Conservation (phyloP, 2,888 invertebrate species). For the Harmothoe impar region DNA sequence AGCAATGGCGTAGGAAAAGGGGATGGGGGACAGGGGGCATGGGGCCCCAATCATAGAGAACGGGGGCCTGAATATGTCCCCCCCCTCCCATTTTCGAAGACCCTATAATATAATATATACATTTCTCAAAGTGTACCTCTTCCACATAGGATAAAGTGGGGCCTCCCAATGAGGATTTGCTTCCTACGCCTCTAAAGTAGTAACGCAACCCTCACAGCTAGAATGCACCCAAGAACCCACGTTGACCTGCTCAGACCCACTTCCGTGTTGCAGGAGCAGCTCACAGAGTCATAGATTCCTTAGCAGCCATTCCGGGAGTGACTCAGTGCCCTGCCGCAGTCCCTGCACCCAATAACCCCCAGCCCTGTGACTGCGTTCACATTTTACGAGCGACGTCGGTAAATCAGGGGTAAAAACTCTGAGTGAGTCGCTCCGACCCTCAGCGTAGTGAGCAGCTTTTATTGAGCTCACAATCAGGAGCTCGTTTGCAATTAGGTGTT, state of each 20-base stretch:
- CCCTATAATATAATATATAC: too few species aligned
- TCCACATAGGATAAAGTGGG: too few species aligned
- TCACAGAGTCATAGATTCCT: neutral
- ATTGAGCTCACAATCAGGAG: conserved; percentile 44
- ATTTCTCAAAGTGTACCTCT: too few species aligned
- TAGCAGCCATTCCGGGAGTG: neutral
- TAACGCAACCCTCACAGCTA: too few species aligned
- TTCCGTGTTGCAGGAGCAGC: neutral
- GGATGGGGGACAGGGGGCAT: too few species aligned
- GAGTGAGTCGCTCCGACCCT: conserved; percentile 30
- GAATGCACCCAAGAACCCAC: too few species aligned
- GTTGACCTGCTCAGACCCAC: neutral
- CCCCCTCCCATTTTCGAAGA: too few species aligned
- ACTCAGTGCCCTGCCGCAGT: neutral
- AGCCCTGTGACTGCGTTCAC: neutral
- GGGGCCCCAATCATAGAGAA: too few species aligned
- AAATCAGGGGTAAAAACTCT: conserved; percentile 41
- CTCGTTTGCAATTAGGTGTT: conserved; percentile 35
- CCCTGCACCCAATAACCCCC: conserved; percentile 37
- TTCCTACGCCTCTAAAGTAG: too few species aligned
- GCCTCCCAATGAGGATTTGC: too few species aligned
- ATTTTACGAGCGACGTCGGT: conserved; percentile 48
- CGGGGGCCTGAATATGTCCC: too few species aligned
- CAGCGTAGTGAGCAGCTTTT: conserved; percentile 12
- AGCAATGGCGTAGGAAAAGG: too few species aligned